Base-by-base conservation (phyloP, 2,888 invertebrate genomes). In the Eilema sororculum region DNA sequence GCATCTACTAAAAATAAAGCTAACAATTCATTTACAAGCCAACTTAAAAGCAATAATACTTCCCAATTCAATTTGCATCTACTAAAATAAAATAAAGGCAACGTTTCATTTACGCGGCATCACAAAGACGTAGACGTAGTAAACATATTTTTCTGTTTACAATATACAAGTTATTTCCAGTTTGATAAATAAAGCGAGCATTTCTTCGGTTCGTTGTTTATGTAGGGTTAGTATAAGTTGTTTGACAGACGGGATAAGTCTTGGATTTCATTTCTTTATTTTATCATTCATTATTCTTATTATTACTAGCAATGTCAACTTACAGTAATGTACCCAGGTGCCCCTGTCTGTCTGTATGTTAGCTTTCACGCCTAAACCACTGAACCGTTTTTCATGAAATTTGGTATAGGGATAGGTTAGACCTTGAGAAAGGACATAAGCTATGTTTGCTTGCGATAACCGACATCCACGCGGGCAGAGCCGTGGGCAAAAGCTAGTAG, bases 121-220 rank as follows among this genome's bases (percentile, higher is more conserved):
- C 73, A 76, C 81, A 75, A 75, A 75, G 75, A 56, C 68, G 67
- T 74, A 76, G 76, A 71, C 82, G 87, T 90, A 85, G 90, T 91
- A 91, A 91, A 90, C 89, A 90, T 81, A 82, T 83, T 83, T 85
- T 79, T 82, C 82, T 88, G 89, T 88, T 89, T 88, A 88, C 83
- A 81, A 80, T 80, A 77, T 76, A 74, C 69, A 73, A 84, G 84
- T 84, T 83, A 83, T 83, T 83, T 83, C 73, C 77, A 82, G 83
- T 80, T 79, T 80, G 74, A 81, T 79, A 83, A 82, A 82, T 82
- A 82, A 78, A 78, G 72, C 75, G 76, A 74, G 72, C 68, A 80
- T 78, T 80, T 83, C 82, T 84, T 78, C 73, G 65, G 74, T 74
- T 75, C 60, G 80, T 80, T 83, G 83, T 79, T 81, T 83, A 71